Evolutionary conservation across 2,888 invertebrate species (phyloP), one percentile per base, ranked within the genome.

Genomic region (Volucella bombylans): DNA sequence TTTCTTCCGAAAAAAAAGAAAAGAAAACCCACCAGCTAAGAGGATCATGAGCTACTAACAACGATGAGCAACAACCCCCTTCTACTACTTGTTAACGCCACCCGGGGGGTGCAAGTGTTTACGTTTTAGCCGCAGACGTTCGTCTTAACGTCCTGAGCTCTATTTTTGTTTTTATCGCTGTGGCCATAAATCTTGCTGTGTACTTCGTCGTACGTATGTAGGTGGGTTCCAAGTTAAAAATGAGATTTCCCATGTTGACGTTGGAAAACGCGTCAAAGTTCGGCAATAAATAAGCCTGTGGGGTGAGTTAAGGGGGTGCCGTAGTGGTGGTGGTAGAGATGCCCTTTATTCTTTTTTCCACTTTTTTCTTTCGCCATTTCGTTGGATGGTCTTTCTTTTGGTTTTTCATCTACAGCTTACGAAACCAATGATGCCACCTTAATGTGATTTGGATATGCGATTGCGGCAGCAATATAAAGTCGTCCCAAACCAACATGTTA

Each of bases 381-480:
- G 31, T 38, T 31, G 23, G 45, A 14, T 47, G 65, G n/a, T 61
- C 18, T 31, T 57, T 14, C 39, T 64, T 65, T 45, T 23, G 49
- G 31, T 59, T 14, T 31, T 50, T 12, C n/a, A 6, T 59, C 43
- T 59, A 23, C 3, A 0, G 18, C 18, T 2, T 23, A 23, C 18
- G 2, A 31, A 31, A 31, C 6, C 31, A 31, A 31, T 6, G 31
- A 31, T 55, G 14, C 49, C 31, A 57, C 72, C 69, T 73, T 71
- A 87, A 82, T 86, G 82, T 55, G 86, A 83, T 87, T 87, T 83
- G 67, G 82, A 82, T 82, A 83, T 78, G 78, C 72, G 86, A 86
- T 86, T 83, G 71, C 59, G 74, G 82, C 31, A 31, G 2, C 31
- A 31, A 6, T 55, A 55, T 61, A 52, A 62, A 65, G 65, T 61